Base-by-base conservation (phyloP, 1,140 invertebrate genomes). In the Euura lappo region DNA sequence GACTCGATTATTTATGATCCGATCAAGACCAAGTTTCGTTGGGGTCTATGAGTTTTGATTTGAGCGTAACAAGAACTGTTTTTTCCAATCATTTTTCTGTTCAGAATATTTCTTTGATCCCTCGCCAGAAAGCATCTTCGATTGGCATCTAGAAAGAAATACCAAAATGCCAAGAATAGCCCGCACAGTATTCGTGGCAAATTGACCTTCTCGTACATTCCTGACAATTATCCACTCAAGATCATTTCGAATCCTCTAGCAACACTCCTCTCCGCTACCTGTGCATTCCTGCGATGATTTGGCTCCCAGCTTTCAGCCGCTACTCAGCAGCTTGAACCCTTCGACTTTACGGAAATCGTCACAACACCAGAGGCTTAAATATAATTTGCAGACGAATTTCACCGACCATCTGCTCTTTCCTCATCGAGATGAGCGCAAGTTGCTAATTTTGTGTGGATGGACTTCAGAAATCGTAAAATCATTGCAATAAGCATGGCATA, bases 101-200 rank as follows among this genome's bases (percentile, higher is more conserved):
- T 28, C 28, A 28, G 28, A 28, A 28, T 28, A 28, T 28, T 28
- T 28, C 28, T 28, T 28, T 1, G 28, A 28, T 28, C 28, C 28
- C 1, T 28, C 28, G 28, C 28, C 28, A 28, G 28, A 28, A 28
- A 28, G 13, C 3, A n/a, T n/a, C 6, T 60, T 3, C 51, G 51
- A 60, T 60, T 60, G 51, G 51, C 51, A 60, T 60, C 51, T 60
- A n/a, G 51, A 60, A n/a, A 60, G 51, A 60, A 60, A 60, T 60
- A 60, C 51, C 6, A 6, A 60, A 60, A 60, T 60, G 5, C 51
- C 51, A 60, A 6, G 51, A 60, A 60, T 60, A 51, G 51, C 3
- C 51, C 10, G 4, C 13, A 60, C 28, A n/a, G 51, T 11, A 60
- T 60, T n/a, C 51, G 8, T n/a, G 51, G 51, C 51, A 60, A 60